Evolutionary conservation across 1,140 invertebrate species (phyloP).

Genomic region (Ostrea denselamellosa): DNA sequence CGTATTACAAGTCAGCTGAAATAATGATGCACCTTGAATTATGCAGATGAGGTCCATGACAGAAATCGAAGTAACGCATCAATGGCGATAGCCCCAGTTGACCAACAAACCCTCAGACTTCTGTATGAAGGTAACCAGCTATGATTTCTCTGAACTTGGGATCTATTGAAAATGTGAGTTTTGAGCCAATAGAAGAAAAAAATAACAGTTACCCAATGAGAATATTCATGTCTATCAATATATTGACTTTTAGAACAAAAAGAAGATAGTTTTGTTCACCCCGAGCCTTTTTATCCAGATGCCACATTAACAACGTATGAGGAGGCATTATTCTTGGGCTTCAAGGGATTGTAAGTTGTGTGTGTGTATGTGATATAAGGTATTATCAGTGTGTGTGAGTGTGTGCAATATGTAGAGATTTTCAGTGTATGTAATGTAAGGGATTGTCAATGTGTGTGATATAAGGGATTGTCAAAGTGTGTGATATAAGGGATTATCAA

Average conservation of each 20-base stretch:
- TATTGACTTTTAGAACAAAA: not conserved
- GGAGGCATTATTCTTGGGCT: not conserved
- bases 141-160: not conserved
- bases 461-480: too few species aligned
- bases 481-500: too few species aligned
- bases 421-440: too few species aligned
- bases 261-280: conserved; percentile 18
- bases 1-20: not conserved
- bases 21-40: not conserved
- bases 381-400: too few species aligned
- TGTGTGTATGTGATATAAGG: too few species aligned
- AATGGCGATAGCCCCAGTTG: not conserved
- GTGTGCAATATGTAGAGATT: too few species aligned
- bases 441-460: too few species aligned
- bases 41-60: not conserved
- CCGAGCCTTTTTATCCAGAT: not conserved
- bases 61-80: not conserved
- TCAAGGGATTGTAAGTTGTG: conserved; percentile 11
- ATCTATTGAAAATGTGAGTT: not conserved
- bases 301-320: not conserved
- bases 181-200: not conserved
- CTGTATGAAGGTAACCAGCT: not conserved
- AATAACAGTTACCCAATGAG: not conserved
- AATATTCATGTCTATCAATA: not conserved
- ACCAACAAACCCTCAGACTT: not conserved